Conservation (phyloP, 2,113 vertebrate genomes). For the Pachypanchax playfairii region DNA sequence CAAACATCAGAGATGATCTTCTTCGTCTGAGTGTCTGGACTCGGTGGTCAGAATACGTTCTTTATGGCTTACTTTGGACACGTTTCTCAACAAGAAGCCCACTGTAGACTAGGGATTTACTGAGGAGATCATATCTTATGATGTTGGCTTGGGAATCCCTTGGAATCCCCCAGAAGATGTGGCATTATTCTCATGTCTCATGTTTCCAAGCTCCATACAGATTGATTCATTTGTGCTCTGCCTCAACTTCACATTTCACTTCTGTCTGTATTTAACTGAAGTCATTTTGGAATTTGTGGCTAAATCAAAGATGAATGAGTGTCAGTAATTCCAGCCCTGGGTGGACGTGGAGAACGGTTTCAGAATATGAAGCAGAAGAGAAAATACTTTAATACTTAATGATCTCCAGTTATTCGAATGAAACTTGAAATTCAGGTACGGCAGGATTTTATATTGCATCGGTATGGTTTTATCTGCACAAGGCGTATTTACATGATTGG, state of each 20-base stretch:
- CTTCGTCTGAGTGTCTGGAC: too few relatives aligned
- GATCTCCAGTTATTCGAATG: constrained; percentile 43
- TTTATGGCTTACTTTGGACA: too few relatives aligned
- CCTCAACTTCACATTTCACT: constrained; percentile 28
- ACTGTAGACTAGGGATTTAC: too few relatives aligned
- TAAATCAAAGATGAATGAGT: constrained; percentile 53
- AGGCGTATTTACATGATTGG: background rate
- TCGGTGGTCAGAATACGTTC: too few relatives aligned
- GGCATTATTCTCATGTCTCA: too few relatives aligned
- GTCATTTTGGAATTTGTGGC: constrained; percentile 36
- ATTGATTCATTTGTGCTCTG: too few relatives aligned
- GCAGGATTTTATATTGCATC: constrained; percentile 12
- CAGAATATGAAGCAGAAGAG: constrained; percentile 41
- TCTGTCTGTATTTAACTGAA: constrained; percentile 40
- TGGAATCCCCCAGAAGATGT: too few relatives aligned
- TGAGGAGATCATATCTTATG: too few relatives aligned
- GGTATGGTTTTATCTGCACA: constrained; percentile 6
- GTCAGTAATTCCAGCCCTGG: constrained; percentile 67
- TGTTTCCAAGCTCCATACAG: too few relatives aligned
- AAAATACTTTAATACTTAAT: constrained; percentile 20
- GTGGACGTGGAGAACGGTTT: constrained; percentile 49
- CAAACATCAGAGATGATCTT: too few relatives aligned
- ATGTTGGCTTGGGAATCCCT: too few relatives aligned
- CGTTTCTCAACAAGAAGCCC: too few relatives aligned
- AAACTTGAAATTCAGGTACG: constrained; percentile 13